Evolutionary conservation across 2,113 vertebrate genomes (phyloP).

Genomic region (Brachionichthys hirsutus): DNA sequence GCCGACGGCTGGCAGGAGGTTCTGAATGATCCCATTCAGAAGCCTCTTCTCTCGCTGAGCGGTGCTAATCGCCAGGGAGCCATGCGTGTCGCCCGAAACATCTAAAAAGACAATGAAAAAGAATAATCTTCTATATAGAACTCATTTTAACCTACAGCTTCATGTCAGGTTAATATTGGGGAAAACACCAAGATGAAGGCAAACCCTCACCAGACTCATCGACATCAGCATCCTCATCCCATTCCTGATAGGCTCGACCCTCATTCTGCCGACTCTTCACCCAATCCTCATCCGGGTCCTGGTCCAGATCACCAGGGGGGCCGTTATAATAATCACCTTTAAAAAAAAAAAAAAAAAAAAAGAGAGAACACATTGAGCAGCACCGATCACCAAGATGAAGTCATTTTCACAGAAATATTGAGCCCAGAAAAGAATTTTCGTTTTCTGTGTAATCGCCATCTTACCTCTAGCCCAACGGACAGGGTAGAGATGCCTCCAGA

Average conservation of each 20-base stretch:
- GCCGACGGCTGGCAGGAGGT: slow-evolving; percentile 87
- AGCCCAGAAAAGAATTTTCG: not conserved
- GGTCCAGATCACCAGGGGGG: slow-evolving; percentile 83
- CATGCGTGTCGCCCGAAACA: slow-evolving; percentile 73
- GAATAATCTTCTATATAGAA: not conserved
- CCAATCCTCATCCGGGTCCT: slow-evolving; percentile 91
- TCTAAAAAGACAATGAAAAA: slow-evolving; percentile 72
- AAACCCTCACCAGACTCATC: slow-evolving; percentile 88
- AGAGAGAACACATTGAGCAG: slow-evolving; percentile 6
- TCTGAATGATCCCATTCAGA: slow-evolving; percentile 90
- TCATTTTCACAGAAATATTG: not conserved
- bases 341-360: no score
- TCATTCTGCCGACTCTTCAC: slow-evolving; percentile 87
- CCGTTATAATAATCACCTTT: slow-evolving; percentile 88
- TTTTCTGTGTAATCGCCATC: not conserved
- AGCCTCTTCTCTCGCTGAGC: slow-evolving; percentile 89
- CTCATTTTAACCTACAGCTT: not conserved
- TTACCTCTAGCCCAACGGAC: slow-evolving; percentile 95
- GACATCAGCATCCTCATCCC: slow-evolving; percentile 96
- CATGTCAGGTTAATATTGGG: not conserved
- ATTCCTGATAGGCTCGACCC: slow-evolving; percentile 89
- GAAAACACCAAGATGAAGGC: not conserved
- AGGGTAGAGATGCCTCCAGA: slow-evolving; percentile 96
- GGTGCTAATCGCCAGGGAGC: slow-evolving; percentile 81
- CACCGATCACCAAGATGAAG: not conserved